Conservation (phyloP, 2,797 vertebrate species). For the Thamnophis elegans region DNA sequence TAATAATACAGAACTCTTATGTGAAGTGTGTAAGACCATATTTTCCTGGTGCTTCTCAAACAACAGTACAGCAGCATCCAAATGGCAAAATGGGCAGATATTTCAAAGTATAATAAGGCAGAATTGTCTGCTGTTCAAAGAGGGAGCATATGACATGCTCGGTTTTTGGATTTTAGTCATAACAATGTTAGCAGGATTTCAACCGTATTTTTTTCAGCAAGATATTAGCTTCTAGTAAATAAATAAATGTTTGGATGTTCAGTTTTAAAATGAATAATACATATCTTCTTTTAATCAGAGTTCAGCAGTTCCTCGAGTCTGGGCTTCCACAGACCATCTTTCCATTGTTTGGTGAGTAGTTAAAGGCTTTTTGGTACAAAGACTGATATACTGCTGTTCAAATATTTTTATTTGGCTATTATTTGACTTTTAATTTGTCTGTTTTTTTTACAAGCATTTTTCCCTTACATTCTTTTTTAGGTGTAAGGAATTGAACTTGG, state of each 20-base stretch:
- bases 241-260: not conserved
- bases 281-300: slow-evolving; percentile 71
- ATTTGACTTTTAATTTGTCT: not conserved
- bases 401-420: not conserved
- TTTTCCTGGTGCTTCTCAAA: not conserved
- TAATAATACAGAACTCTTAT: not conserved
- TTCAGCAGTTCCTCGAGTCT: slow-evolving; percentile 90
- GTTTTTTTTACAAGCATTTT: slow-evolving; percentile 13
- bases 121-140: not conserved
- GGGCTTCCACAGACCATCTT: slow-evolving; percentile 96
- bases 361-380: slow-evolving; percentile 1
- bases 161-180: not conserved
- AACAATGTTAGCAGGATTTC: not conserved
- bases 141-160: not conserved
- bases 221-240: not conserved
- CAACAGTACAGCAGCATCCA: too few relatives aligned
- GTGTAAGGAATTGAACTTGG: slow-evolving; percentile 95
- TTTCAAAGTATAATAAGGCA: not conserved
- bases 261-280: not conserved
- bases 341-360: slow-evolving; percentile 95
- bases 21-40: not conserved
- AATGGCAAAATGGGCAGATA: not conserved
- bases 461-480: slow-evolving; percentile 67
- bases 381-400: not conserved
- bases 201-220: not conserved